phyloP scores from a whole-genome alignment of 2,797 vertebrate species.

The Arctocebus calabarensis region DNA sequence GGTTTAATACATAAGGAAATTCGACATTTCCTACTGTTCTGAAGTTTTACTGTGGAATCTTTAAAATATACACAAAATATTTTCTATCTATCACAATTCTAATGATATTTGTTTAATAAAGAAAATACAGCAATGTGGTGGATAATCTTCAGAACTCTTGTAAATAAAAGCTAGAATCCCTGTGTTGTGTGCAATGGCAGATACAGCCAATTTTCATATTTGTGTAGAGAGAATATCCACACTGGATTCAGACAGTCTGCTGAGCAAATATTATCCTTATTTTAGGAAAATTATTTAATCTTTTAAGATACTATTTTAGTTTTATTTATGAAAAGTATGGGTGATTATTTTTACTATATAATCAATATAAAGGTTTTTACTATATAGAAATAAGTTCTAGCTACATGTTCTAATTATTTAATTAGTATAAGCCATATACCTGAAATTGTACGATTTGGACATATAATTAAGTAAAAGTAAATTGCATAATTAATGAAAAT shows the following conservation, averaged over 20 bases:
- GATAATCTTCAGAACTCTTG: not conserved
- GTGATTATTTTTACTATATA: not conserved
- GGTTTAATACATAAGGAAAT: too few species aligned
- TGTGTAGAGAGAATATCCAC: not conserved
- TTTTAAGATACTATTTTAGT: not conserved
- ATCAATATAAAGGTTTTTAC: conserved; percentile 43
- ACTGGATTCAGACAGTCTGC: not conserved
- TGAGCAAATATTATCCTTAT: not conserved
- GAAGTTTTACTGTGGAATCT: not conserved
- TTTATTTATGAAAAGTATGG: not conserved
- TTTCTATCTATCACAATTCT: not conserved
- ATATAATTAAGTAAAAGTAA: conserved; percentile 67
- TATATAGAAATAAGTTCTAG: conserved; percentile 47
- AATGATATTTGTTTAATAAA: not conserved
- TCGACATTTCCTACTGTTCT: not conserved
- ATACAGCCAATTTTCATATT: not conserved
- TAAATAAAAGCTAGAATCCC: not conserved
- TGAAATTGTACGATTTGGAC: conserved; percentile 58
- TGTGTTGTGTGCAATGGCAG: not conserved
- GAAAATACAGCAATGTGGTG: not conserved
- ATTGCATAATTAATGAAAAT: conserved; percentile 51
- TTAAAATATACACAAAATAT: conserved; percentile 2
- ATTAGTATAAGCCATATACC: conserved; percentile 62
- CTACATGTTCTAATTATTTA: conserved; percentile 47
- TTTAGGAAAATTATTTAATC: not conserved